Percentiles rank a stretch among this genome's conserved stretches.
phyloP scores from a whole-genome alignment of 2,797 vertebrate species.

The Sarcophilus harrisii region DNA sequence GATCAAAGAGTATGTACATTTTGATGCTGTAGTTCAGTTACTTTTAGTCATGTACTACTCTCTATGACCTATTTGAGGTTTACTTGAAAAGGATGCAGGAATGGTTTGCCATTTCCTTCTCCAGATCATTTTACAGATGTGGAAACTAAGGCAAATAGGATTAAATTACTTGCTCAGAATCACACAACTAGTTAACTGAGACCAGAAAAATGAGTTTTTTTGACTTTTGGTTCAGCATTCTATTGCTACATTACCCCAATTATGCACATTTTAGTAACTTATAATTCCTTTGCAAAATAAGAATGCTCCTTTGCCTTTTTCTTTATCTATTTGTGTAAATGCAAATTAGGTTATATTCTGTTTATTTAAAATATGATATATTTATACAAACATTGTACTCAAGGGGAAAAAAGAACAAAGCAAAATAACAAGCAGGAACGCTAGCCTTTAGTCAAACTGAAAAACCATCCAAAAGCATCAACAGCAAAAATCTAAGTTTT shows the following conservation, averaged over 20 bases:
- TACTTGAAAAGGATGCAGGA: too few species aligned
- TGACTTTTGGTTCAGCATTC: too few species aligned
- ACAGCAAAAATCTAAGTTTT: background rate
- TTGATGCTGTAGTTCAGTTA: background rate
- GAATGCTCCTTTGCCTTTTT: background rate
- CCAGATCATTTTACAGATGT: too few species aligned
- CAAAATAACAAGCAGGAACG: background rate
- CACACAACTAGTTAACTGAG: too few species aligned
- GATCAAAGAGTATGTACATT: background rate
- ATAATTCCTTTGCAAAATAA: background rate
- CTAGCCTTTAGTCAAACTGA: background rate
- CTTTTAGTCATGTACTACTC: background rate
- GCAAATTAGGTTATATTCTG: background rate
- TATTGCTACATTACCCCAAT: too few species aligned
- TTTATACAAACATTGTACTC: background rate
- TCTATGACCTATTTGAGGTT: too few species aligned
- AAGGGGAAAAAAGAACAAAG: background rate
- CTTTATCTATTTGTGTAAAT: background rate
- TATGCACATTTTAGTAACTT: background rate
- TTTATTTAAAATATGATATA: background rate
- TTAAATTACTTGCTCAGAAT: too few species aligned
- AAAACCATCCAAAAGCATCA: background rate
- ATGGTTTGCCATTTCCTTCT: too few species aligned
- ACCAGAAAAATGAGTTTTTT: too few species aligned
- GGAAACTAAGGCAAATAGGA: too few species aligned